These are phyloP conservation scores for Nerophis ophidion DNA, from an alignment of 2,113 vertebrate species.

Conservation along the genomic window DNA sequence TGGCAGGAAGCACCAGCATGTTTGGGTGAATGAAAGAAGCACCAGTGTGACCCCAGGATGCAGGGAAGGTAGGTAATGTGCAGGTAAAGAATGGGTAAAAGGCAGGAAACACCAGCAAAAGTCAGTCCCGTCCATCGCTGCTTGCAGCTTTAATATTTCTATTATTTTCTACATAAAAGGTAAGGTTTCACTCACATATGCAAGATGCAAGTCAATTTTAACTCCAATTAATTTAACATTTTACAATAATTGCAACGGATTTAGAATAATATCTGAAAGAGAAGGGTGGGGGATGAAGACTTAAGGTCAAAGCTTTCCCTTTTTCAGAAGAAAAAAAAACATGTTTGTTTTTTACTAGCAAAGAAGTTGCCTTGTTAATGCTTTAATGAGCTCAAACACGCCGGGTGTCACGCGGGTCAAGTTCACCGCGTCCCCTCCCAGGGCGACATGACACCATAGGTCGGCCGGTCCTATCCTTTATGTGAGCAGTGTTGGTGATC, in stretches of 20 bases:
- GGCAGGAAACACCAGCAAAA: no score
- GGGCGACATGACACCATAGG: background rate
- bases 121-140: no score
- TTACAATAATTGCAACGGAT: background rate
- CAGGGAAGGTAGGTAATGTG: no score
- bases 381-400: conserved; percentile 1
- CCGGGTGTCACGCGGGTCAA: background rate
- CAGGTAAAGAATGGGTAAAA: no score
- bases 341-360: background rate
- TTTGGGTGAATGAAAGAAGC: no score
- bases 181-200: no score
- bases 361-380: background rate
- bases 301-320: background rate
- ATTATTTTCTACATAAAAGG: no score
- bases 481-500: background rate
- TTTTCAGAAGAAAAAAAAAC: background rate
- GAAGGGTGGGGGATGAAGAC: background rate
- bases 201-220: no score
- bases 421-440: no score
- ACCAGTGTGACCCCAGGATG: no score
- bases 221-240: background rate
- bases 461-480: background rate
- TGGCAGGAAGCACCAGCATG: no score
- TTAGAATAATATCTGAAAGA: background rate
- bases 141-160: no score